These are phyloP conservation scores for Delichon dasypus DNA, from an alignment of 2,797 vertebrate species.

Conservation along the genomic window DNA sequence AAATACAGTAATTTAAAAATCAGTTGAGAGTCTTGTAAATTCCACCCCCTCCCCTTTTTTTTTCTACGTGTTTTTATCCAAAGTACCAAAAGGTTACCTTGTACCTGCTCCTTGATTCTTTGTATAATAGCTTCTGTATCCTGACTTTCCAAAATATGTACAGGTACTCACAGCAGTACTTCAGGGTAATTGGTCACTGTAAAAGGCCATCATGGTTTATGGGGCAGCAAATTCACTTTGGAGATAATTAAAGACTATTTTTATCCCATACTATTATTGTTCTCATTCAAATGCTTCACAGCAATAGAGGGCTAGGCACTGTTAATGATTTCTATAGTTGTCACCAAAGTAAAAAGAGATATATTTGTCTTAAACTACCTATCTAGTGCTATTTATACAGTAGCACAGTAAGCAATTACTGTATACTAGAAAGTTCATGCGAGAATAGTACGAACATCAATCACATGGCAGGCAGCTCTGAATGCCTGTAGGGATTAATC, in stretches of 20 bases:
- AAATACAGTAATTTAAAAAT: not conserved
- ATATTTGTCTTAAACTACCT: not conserved
- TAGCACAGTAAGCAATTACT: not conserved
- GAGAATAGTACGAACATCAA: not conserved
- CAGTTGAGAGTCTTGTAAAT: not conserved
- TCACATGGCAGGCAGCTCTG: not conserved
- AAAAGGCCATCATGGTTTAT: not conserved
- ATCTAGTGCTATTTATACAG: not conserved
- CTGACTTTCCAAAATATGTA: not conserved
- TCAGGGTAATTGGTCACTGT: not conserved
- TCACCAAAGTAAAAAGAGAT: not conserved
- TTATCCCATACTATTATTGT: slow-evolving; percentile 8
- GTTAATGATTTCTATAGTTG: not conserved
- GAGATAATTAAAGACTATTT: slow-evolving; percentile 43
- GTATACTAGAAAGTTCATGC: not conserved
- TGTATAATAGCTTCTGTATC: not conserved
- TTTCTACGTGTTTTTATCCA: not conserved
- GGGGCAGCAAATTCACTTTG: slow-evolving; percentile 34
- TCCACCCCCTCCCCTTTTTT: not conserved
- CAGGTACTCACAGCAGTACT: not conserved
- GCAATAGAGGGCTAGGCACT: not conserved
- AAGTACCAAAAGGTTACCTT: not conserved
- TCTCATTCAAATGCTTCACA: not conserved
- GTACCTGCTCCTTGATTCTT: not conserved
- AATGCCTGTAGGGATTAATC: not conserved